Evolutionary conservation across 2,113 vertebrate species (phyloP).

Genomic region (Eleginops maclovinus): DNA sequence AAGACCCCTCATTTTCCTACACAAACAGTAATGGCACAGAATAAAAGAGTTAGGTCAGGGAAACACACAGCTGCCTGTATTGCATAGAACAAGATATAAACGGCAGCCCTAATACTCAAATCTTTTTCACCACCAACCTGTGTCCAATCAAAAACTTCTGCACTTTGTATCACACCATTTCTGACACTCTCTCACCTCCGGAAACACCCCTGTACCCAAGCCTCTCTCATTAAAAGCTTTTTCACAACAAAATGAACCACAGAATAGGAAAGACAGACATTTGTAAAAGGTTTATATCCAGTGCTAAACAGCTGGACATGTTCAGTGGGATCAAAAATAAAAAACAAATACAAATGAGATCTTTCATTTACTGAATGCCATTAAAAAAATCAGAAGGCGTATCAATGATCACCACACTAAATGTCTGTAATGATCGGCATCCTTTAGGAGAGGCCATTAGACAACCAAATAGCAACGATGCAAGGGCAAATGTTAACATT

Average conservation of each 20-base stretch:
- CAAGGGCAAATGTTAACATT: constrained; percentile 65
- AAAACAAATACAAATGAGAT: constrained; percentile 21
- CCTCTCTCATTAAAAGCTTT: constrained; percentile 44
- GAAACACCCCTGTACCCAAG: constrained; percentile 32
- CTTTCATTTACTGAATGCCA: constrained; percentile 14
- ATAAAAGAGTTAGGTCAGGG: background rate
- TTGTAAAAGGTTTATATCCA: constrained; percentile 17
- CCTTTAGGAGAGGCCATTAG: constrained; percentile 56
- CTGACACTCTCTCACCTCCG: constrained; percentile 57
- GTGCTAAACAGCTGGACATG: background rate
- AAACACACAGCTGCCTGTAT: constrained; percentile 13
- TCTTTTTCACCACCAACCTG: constrained; percentile 25
- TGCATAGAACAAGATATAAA: constrained; percentile 37
- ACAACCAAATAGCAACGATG: constrained; percentile 60
- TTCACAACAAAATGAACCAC: constrained; percentile 49
- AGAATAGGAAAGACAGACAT: constrained; percentile 7
- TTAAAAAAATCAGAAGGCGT: constrained; percentile 27
- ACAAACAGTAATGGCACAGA: constrained; percentile 44
- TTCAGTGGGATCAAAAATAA: constrained; percentile 12
- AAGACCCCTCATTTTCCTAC: constrained; percentile 28
- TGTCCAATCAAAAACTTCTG: constrained; percentile 64
- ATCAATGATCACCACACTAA: constrained; percentile 36
- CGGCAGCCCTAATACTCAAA: constrained; percentile 33
- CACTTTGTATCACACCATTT: constrained; percentile 55
- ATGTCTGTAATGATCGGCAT: constrained; percentile 39